Evolutionary conservation across 2,113 vertebrate species (phyloP), one percentile per base, ranked within the genome.

Genomic region (Anarhynchus alexandrinus): DNA sequence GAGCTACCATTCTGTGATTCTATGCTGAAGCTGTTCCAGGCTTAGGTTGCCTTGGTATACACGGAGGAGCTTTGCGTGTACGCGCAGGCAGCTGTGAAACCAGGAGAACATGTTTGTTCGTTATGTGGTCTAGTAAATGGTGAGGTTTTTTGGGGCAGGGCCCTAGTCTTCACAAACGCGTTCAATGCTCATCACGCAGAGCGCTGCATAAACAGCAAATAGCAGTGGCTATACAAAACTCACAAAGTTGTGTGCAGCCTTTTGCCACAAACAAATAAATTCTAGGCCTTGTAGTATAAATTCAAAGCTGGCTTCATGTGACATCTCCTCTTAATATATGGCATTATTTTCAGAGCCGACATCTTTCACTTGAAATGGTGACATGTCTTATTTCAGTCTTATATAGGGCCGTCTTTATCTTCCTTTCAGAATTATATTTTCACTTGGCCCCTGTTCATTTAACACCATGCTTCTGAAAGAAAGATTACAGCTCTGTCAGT

Each of bases 401-500:
- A 71, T 40, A 51, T 58, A 57, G 34, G 42, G 15, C 25, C 0
- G 0, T 55, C 83, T 93, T 94, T 79, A 82, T 93, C 90, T 93
- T 93, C 83, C 54, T 62, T 90, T 87, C 29, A 30, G 69, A 82
- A 94, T 71, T 88, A n/a, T 72, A 57, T 78, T 95, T 92, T 92
- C 86, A 55, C 36, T 91, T 72, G 86, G 88, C 58, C 91, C 40
- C 69, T 67, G 43, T 81, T 94, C 84, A 47, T 82, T 86, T 91
- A 95, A 79, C 43, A 34, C 54, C 5, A 3, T 43, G 43, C 54
- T 73, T 70, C 70, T 79, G 93, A 88, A 94, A 80, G 74, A 87
- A 94, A 77, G 85, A 93, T 97, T 95, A 95, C 70, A 90, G 85
- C 52, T 94, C 82, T 91, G 95, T 82, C 95, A 94, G 72, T 94